Base-by-base conservation (phyloP, 2,888 invertebrate genomes). In the Saturnia japonica region DNA sequence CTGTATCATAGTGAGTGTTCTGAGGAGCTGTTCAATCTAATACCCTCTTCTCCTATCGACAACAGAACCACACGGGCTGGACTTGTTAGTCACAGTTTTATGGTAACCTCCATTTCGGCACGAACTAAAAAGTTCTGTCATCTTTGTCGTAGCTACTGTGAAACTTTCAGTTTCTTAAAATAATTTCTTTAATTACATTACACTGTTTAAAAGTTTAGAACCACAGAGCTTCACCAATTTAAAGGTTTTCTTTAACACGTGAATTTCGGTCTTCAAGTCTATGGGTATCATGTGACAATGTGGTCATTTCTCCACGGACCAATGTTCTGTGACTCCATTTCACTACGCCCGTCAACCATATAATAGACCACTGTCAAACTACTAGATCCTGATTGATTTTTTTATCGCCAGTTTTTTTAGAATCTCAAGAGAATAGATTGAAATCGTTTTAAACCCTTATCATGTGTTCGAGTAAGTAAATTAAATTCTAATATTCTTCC, bases 321-420 rank as follows among this genome's bases (percentile, higher is more conserved):
- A 87, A 84, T 90, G 88, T 90, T 86, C 86, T 87, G 87, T 85
- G 85, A 85, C 80, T 80, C 74, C 83, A 78, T 88, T 91, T 91
- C 79, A 87, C 87, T 79, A 91, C 90, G 93, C 85, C 87, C 88
- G 88, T 93, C 93, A 82, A 71, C 73, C 11, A 73, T 73, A 94
- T 92, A 94, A 94, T 86, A 78, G 77, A 60, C 73, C 72, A 80
- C 90, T 93, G 94, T 93, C 94, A 91, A 90, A 87, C 85, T 80
- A 83, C 74, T 78, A 82, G 83, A 83, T 87, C 91, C 91, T 91
- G 92, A 93, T 93, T 91, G 91, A 93, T 93, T 93, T 93, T 47
- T 91, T 91, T 92, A 83, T 82, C 80, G 77, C 77, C 78, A 74
- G 78, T 82, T 85, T 88, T 87, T 90, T 87, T 77, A 79, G 82